These are phyloP conservation scores for Theodoxus fluviatilis DNA, from an alignment of 2,888 invertebrate species.

Conservation along the genomic window DNA sequence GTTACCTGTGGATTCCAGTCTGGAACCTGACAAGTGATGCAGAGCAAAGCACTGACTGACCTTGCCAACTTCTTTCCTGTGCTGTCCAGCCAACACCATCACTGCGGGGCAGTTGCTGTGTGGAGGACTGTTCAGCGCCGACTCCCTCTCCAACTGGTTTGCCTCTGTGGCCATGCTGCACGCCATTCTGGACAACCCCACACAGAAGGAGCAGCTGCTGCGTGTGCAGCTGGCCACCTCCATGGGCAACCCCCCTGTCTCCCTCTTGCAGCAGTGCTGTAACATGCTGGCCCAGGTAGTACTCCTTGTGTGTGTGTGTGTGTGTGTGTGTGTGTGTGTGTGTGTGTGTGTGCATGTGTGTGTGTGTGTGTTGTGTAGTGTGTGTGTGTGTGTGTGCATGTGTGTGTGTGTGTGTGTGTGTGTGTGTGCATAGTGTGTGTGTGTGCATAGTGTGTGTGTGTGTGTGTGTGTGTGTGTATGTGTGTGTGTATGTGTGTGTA, in stretches of 20 bases:
- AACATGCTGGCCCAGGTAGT: constrained; percentile 79
- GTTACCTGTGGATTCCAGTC: background rate
- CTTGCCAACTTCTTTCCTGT: constrained; percentile 13
- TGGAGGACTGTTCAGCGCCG: constrained; percentile 87
- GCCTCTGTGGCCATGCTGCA: constrained; percentile 90
- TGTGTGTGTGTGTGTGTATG: too few relatives aligned
- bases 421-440: too few relatives aligned
- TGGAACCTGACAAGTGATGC: background rate
- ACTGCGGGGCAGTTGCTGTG: constrained; percentile 86
- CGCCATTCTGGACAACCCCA: constrained; percentile 80
- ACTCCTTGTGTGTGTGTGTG: constrained; percentile 73
- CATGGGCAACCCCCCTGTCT: constrained; percentile 77
- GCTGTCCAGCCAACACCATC: constrained; percentile 65
- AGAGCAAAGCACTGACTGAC: background rate
- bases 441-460: too few relatives aligned
- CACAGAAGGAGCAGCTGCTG: constrained; percentile 84
- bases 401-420: too few relatives aligned
- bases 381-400: too few relatives aligned
- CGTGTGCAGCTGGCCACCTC: constrained; percentile 82
- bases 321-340: constrained; percentile 85
- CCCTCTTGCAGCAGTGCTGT: constrained; percentile 88
- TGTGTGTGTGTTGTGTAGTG: too few relatives aligned
- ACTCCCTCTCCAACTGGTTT: constrained; percentile 93
- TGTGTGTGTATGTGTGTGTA: too few relatives aligned
- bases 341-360: constrained; percentile 71